A percentile compares a stretch with the other conserved stretches of the same genome.
These are phyloP conservation scores for Drosophila funebris DNA, from an alignment of 1,140 invertebrate species.

Conservation along the genomic window DNA sequence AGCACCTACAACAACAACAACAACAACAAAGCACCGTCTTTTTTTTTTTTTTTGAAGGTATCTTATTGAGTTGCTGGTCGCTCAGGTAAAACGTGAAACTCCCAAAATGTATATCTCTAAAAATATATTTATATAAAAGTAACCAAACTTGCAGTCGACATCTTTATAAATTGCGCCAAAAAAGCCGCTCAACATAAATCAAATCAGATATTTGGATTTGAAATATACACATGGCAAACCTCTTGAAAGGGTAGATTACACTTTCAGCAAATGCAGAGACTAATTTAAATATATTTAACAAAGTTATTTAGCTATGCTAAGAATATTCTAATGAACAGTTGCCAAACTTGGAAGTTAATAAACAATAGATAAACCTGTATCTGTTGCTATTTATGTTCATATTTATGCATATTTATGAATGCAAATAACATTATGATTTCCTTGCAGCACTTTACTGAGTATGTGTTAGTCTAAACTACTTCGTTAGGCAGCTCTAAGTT, in stretches of 20 bases:
- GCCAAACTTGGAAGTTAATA: no score
- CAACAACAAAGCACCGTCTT: slow-evolving; percentile 27
- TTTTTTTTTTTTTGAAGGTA: slow-evolving; percentile 32
- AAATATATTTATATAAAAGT: slow-evolving; percentile 36
- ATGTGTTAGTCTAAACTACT: neutral
- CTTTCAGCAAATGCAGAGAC: neutral
- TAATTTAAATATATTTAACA: neutral
- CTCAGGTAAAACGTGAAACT: slow-evolving; percentile 71
- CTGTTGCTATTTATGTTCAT: neutral
- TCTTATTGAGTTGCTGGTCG: slow-evolving; percentile 39
- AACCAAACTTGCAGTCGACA: slow-evolving; percentile 59
- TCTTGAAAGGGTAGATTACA: neutral
- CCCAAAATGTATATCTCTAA: slow-evolving; percentile 30
- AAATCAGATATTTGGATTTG: slow-evolving; percentile 56
- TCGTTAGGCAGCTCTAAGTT: neutral
- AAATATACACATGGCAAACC: neutral
- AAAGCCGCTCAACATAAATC: slow-evolving; percentile 64
- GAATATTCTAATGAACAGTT: no score
- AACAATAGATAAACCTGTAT: no score
- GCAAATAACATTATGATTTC: neutral
- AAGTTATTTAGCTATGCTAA: no score
- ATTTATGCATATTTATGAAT: neutral
- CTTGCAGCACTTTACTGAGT: neutral
- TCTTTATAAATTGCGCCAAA: slow-evolving; percentile 77
- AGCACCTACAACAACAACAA: slow-evolving; percentile 10